These are phyloP conservation scores for Diaperis boleti DNA, from an alignment of 2,888 invertebrate genomes.

Conservation along the genomic window DNA sequence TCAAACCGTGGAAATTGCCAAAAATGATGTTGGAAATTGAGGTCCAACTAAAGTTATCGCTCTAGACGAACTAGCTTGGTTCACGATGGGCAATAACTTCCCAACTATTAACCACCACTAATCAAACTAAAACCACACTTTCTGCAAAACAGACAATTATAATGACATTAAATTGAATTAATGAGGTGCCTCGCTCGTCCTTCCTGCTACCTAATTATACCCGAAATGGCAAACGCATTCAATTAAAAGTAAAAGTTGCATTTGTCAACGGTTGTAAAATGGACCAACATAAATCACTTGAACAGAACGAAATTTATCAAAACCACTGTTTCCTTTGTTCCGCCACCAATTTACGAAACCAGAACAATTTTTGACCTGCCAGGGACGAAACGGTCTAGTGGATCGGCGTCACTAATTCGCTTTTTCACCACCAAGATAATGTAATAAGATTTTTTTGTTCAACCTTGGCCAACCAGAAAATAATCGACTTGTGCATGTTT, in stretches of 20 bases:
- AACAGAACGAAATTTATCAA: no score
- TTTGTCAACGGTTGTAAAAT: no score
- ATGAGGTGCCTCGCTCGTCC: not conserved
- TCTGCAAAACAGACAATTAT: not conserved
- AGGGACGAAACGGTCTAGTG: constrained; percentile 27
- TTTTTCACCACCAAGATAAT: constrained; percentile 10
- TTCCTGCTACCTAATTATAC: not conserved
- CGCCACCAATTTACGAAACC: constrained; percentile 1
- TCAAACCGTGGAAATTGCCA: no score
- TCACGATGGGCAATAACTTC: no score
- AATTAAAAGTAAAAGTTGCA: no score
- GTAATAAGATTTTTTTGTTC: constrained; percentile 1
- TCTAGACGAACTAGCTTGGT: no score
- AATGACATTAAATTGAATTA: not conserved
- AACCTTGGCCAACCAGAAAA: constrained; percentile 1
- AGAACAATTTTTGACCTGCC: not conserved
- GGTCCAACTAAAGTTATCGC: no score
- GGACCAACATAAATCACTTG: no score
- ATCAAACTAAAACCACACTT: not conserved
- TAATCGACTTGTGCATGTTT: not conserved
- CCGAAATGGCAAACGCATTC: not conserved
- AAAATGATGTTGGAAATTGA: no score
- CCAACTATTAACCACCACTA: not conserved
- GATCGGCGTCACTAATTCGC: constrained; percentile 20
- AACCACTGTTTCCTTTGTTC: not conserved